Conservation (phyloP, 1,140 invertebrate species). For the Drosophila arizonae region DNA sequence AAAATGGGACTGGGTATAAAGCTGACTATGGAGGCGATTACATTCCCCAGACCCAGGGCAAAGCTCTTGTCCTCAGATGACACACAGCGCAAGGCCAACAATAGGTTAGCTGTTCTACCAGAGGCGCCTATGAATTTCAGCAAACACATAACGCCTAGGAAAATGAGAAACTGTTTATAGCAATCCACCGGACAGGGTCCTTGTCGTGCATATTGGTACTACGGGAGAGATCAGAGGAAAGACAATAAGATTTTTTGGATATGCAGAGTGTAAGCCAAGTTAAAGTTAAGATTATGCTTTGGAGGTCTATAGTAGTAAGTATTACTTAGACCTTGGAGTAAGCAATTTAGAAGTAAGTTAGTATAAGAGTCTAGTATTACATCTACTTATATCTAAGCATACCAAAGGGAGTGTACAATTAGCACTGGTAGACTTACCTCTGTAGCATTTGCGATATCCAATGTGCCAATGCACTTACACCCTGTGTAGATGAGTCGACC, state of each 20-base stretch:
- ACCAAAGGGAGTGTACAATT: too few species aligned
- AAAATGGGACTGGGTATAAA: slow-evolving; percentile 89
- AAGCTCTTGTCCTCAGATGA: slow-evolving; percentile 88
- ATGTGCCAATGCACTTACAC: slow-evolving; percentile 41
- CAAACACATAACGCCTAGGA: slow-evolving; percentile 86
- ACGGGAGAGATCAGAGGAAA: neutral
- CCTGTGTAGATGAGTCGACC: slow-evolving; percentile 64
- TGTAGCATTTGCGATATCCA: neutral
- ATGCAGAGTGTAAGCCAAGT: too few species aligned
- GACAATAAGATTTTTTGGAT: too few species aligned
- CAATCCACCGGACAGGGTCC: slow-evolving; percentile 87
- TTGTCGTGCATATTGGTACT: slow-evolving; percentile 61
- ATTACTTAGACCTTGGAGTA: too few species aligned
- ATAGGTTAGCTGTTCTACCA: slow-evolving; percentile 87
- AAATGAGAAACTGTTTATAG: slow-evolving; percentile 86
- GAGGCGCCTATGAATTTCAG: slow-evolving; percentile 87
- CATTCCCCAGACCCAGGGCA: slow-evolving; percentile 86
- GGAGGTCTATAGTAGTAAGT: too few species aligned
- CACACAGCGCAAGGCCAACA: slow-evolving; percentile 87
- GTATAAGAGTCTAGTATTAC: too few species aligned
- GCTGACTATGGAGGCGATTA: slow-evolving; percentile 86
- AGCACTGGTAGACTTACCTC: slow-evolving; percentile 18
- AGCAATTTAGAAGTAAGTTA: too few species aligned
- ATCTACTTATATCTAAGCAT: too few species aligned
- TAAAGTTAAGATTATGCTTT: too few species aligned